phyloP scores from a whole-genome alignment of 2,113 vertebrate species.

The Callipepla squamata region DNA sequence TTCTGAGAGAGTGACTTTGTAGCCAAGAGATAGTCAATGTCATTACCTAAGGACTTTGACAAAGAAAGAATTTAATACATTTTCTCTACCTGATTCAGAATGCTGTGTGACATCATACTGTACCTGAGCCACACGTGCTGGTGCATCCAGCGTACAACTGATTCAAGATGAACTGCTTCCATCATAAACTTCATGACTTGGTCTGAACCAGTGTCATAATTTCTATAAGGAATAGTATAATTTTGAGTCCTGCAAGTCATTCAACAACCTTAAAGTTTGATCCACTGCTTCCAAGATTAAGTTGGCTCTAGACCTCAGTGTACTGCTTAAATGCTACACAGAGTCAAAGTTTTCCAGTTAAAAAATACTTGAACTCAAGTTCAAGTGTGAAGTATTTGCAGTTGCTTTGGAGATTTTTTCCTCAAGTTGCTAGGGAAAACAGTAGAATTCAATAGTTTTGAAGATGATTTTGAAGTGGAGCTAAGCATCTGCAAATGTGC shows the following conservation, averaged over 20 bases:
- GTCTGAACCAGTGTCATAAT: background rate
- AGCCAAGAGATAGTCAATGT: background rate
- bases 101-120: rapidly evolving
- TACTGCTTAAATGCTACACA: background rate
- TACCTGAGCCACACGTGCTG: background rate
- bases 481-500: background rate
- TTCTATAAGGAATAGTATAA: background rate
- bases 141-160: background rate
- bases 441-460: background rate
- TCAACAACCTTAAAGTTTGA: background rate
- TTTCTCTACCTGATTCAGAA: background rate
- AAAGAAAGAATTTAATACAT: background rate
- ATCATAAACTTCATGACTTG: background rate
- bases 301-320: background rate
- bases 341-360: background rate
- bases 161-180: background rate
- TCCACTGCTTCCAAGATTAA: background rate
- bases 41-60: background rate
- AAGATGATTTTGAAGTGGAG: background rate
- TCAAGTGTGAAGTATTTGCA: background rate
- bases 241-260: background rate
- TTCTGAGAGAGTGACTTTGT: background rate
- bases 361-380: background rate
- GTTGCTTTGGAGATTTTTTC: background rate
- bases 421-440: background rate